Evolutionary conservation across 1,140 invertebrate species (phyloP), one percentile per base, ranked within the genome.

Genomic region (Diorhabda elongata): DNA sequence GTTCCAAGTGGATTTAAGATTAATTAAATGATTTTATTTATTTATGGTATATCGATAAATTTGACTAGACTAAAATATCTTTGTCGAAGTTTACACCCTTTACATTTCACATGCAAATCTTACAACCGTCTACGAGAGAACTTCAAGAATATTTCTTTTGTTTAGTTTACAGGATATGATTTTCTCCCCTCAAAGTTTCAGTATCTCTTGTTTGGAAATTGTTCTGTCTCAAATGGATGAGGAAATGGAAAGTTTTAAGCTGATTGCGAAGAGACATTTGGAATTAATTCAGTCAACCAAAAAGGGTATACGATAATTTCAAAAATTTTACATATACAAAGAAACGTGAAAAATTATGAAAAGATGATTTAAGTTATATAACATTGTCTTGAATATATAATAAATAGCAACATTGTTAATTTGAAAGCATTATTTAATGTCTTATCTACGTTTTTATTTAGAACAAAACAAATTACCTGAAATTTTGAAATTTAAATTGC

Each of bases 21-120:
- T 6, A 52, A 52, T 52, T 52, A 52, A n/a, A n/a, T 52, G 47
- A 52, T 26, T 26, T 26, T 26, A 26, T 26, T 26, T 26, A 26
- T 26, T 26, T 26, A 26, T 26, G 1, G 26, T 26, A 26, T 26
- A 26, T 26, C 26, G 26, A 52, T 63, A 61, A 42, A 47, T 69
- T 56, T 64, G 52, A 63, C 42, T 42, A 56, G 61, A 11, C 44
- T 52, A 52, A 52, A 47, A 47, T 47, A 71, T 42, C 59, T 67
- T 11, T 45, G 42, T 59, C 67, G 44, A 69, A 68, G 44, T 71
- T 71, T 62, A 69, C 63, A 64, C 70, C 68, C 67, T 68, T 71
- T 57, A 71, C 70, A 71, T 67, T 71, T 66, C 67, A 68, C 63
- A 69, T 68, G 67, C 70, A 66, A 68, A 71, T 68, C 70, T 68